Evolutionary conservation across 2,797 vertebrate species (phyloP).

Genomic region (Crenuchus spilurus): DNA sequence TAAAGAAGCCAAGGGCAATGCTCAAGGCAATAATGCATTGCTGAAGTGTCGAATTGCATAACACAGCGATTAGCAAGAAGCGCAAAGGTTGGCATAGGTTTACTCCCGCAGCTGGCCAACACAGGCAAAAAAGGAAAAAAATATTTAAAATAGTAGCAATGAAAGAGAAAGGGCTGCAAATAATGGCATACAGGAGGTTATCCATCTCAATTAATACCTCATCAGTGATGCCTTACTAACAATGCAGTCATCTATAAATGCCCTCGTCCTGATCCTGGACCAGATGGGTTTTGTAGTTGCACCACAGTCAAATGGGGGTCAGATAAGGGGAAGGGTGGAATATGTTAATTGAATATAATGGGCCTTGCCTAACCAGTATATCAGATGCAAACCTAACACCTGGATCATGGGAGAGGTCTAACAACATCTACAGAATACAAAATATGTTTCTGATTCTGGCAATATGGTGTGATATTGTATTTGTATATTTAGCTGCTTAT

Average conservation of each 20-base stretch:
- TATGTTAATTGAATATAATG: conserved; percentile 14
- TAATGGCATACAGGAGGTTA: neutral
- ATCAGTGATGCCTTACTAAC: neutral
- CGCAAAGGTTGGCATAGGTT: neutral
- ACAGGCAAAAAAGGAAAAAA: neutral
- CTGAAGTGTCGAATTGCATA: neutral
- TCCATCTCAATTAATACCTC: conserved; percentile 10
- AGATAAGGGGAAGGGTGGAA: conserved; percentile 8
- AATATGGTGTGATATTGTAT: neutral
- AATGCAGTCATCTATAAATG: conserved; percentile 13
- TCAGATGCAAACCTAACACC: conserved; percentile 29
- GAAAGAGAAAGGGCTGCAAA: neutral
- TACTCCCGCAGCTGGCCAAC: neutral
- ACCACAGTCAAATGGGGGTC: conserved; percentile 15
- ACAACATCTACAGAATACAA: neutral
- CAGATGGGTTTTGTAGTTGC: neutral
- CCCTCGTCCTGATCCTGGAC: neutral
- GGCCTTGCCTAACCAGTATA: neutral
- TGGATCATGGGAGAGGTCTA: neutral
- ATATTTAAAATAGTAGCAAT: conserved; percentile 8
- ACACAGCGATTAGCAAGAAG: neutral
- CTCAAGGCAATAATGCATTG: neutral
- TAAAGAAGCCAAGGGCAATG: neutral
- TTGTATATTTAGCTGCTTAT: too few relatives aligned
- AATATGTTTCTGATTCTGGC: neutral